A percentile compares a stretch with the other conserved stretches of the same genome.
These are phyloP conservation scores for Melospiza melodia DNA, from an alignment of 2,113 vertebrate genomes.

Conservation along the genomic window DNA sequence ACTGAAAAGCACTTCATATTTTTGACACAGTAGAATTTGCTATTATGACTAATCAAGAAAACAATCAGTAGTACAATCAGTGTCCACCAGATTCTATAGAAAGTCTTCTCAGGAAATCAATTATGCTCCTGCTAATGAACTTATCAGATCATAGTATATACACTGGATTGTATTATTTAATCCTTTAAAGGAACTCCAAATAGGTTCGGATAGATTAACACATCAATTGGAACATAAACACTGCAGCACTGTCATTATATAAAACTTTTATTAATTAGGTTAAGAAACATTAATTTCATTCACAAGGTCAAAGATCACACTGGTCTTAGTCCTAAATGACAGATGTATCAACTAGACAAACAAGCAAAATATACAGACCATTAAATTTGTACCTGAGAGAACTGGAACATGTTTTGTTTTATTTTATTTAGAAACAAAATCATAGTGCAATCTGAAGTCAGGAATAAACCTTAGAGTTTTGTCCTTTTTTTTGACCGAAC, in stretches of 20 bases:
- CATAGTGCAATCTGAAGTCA: not conserved
- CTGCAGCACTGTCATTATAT: not conserved
- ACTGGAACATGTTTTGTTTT: constrained; percentile 1
- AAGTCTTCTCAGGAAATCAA: not conserved
- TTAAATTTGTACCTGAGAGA: constrained; percentile 25
- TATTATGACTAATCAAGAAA: not conserved
- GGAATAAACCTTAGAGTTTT: not conserved
- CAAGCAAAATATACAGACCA: constrained; percentile 12
- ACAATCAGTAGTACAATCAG: not conserved
- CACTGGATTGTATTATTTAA: not conserved
- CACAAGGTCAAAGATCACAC: not conserved
- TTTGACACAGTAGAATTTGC: not conserved
- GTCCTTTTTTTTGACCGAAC: not conserved
- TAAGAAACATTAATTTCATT: constrained; percentile 25
- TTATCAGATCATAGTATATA: not conserved
- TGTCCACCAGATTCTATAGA: not conserved
- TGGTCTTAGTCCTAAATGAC: not conserved
- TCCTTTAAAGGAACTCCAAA: constrained; percentile 6
- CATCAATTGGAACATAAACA: constrained; percentile 2
- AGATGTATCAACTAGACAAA: not conserved
- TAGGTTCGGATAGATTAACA: not conserved
- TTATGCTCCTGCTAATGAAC: not conserved
- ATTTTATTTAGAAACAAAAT: not conserved
- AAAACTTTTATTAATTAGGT: constrained; percentile 40
- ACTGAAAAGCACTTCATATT: not conserved